Conservation (phyloP, 64 coral and sea anemone species). For the Astreopora myriophthalma region DNA sequence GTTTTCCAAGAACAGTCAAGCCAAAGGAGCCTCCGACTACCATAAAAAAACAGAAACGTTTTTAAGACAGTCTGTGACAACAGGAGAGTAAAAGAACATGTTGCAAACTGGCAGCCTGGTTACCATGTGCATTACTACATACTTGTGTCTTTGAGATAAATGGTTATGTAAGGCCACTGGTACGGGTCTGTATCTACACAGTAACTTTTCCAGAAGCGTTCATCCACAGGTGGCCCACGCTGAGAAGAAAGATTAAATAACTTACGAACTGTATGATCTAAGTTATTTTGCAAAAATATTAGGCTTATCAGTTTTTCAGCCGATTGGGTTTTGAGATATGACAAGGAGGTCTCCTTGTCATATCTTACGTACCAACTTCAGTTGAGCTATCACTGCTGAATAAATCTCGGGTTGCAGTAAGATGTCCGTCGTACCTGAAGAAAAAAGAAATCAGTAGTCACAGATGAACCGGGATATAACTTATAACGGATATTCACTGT, state of each 20-base stretch:
- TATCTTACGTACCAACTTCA: constrained; percentile 66
- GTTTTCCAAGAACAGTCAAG: constrained; percentile 91
- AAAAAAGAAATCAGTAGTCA: neutral
- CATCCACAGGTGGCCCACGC: constrained; percentile 88
- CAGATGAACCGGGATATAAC: no score
- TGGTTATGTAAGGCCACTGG: constrained; percentile 96
- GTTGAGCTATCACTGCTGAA: constrained; percentile 72
- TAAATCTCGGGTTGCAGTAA: constrained; percentile 74
- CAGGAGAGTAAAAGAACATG: neutral
- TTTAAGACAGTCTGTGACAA: neutral
- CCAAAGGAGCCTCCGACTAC: constrained; percentile 89
- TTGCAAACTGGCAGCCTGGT: neutral
- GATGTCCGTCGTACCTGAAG: constrained; percentile 88
- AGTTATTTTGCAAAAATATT: neutral
- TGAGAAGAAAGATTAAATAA: neutral
- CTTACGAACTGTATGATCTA: neutral
- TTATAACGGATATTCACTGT: no score
- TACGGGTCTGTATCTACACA: constrained; percentile 95
- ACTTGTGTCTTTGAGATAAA: constrained; percentile 85
- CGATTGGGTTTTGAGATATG: neutral
- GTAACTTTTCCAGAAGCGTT: constrained; percentile 89
- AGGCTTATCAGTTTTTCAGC: no score
- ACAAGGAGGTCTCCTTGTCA: neutral
- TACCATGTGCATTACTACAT: constrained; percentile 12
- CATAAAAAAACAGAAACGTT: neutral